phyloP scores from a whole-genome alignment of 2,888 invertebrate species.

The Phortica magna region DNA sequence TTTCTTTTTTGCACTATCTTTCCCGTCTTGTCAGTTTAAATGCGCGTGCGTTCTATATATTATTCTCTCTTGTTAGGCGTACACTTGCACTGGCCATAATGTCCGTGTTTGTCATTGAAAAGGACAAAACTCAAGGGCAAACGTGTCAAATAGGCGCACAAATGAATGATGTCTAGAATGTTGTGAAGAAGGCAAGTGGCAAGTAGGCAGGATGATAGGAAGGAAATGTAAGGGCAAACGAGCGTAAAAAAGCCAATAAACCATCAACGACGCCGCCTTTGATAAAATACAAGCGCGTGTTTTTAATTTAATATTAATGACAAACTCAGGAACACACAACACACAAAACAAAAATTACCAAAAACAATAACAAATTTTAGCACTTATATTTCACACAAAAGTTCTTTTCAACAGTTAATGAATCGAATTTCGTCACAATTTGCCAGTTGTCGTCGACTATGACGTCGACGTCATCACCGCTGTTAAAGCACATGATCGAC shows the following conservation, averaged over 20 bases:
- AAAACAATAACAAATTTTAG: too few species aligned
- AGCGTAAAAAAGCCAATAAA: not conserved
- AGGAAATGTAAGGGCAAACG: not conserved
- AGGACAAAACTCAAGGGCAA: conserved; percentile 72
- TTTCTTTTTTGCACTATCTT: too few species aligned
- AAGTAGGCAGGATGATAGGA: not conserved
- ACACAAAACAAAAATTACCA: too few species aligned
- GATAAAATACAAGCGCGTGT: not conserved
- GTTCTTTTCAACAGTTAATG: not conserved
- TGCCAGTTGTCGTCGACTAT: too few species aligned
- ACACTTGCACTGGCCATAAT: not conserved
- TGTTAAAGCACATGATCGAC: too few species aligned
- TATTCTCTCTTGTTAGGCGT: too few species aligned
- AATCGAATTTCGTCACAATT: not conserved
- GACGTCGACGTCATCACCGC: too few species aligned
- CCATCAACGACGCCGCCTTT: not conserved
- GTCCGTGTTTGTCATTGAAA: conserved; percentile 36
- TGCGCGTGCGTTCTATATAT: too few species aligned
- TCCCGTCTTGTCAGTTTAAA: too few species aligned
- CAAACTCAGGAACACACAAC: too few species aligned
- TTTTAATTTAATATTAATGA: not conserved
- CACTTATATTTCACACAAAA: not conserved
- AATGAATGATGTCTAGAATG: not conserved
- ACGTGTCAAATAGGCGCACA: conserved; percentile 41
- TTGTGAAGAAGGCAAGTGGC: not conserved